Evolutionary conservation across 37 sponge, comb jelly and placozoan species (phyloP).

Genomic region (Hexactinellida sp.): DNA sequence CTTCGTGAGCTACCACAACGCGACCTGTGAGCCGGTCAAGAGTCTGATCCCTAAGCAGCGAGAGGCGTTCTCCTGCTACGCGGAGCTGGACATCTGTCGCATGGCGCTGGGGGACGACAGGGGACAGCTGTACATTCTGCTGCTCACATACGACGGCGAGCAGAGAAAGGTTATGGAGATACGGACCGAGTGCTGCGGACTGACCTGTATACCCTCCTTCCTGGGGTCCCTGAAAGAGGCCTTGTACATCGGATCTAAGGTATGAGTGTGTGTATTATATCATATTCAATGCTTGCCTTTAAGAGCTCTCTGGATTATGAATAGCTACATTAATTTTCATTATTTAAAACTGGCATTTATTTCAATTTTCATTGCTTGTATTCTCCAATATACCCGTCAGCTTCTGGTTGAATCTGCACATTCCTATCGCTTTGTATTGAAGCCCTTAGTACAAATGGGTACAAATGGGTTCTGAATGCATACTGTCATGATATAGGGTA

Average conservation of each 20-base stretch:
- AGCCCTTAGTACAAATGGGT: too few relatives aligned
- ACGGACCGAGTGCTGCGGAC: background rate
- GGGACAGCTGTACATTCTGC: slow-evolving; percentile 71
- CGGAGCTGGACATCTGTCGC: slow-evolving; percentile 46
- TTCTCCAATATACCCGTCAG: too few relatives aligned
- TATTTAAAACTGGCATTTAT: too few relatives aligned
- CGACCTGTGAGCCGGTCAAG: background rate
- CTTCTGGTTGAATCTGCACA: too few relatives aligned
- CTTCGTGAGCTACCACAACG: background rate
- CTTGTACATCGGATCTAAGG: background rate
- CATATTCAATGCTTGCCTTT: too few relatives aligned
- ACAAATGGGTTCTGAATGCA: too few relatives aligned
- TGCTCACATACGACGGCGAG: slow-evolving; percentile 22
- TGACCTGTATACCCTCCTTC: background rate
- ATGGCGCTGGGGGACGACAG: slow-evolving; percentile 63
- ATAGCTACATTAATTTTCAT: too few relatives aligned
- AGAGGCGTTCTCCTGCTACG: slow-evolving; percentile 37
- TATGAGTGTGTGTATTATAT: too few relatives aligned
- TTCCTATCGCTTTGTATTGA: too few relatives aligned
- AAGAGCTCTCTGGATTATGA: too few relatives aligned
- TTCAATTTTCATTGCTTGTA: too few relatives aligned
- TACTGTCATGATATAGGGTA: too few relatives aligned
- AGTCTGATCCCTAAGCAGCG: background rate
- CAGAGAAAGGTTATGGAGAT: background rate
- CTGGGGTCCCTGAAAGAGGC: background rate